These are phyloP conservation scores for Paracanthobrama guichenoti DNA, from an alignment of 2,113 vertebrate species.

Conservation along the genomic window DNA sequence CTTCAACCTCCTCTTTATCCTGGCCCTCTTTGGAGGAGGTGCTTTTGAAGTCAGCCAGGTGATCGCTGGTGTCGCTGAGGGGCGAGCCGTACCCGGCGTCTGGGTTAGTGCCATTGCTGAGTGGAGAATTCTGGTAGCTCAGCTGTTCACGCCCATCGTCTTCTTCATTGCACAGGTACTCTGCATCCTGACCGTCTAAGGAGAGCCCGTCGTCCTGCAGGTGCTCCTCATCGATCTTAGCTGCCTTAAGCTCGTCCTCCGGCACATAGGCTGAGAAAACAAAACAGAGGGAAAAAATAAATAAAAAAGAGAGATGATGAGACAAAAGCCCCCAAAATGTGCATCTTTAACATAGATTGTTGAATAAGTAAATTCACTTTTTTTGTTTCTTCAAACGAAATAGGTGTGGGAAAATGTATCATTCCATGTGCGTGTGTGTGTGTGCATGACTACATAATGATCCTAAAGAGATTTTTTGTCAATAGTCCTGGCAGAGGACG, in stretches of 20 bases:
- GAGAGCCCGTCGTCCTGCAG: constrained; percentile 88
- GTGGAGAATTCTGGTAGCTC: constrained; percentile 94
- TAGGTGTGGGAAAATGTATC: constrained; percentile 21
- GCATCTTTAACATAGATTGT: constrained; percentile 46
- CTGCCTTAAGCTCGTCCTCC: constrained; percentile 91
- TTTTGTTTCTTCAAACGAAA: constrained; percentile 21
- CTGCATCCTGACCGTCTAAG: constrained; percentile 86
- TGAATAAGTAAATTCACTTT: constrained; percentile 6
- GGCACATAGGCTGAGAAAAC: constrained; percentile 91
- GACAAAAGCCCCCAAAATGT: constrained; percentile 23
- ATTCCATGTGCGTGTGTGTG: constrained; percentile 42
- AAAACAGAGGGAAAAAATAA: constrained; percentile 53
- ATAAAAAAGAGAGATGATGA: constrained; percentile 46
- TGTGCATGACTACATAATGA: constrained; percentile 60
- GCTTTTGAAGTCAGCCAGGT: constrained; percentile 86
- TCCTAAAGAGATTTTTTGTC: constrained; percentile 66
- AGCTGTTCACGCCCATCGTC: constrained; percentile 84
- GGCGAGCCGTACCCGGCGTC: constrained; percentile 95
- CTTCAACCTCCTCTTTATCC: constrained; percentile 83
- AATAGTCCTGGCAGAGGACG: constrained; percentile 71
- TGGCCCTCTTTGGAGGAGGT: constrained; percentile 81
- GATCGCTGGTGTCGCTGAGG: constrained; percentile 93
- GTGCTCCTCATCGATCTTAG: constrained; percentile 84
- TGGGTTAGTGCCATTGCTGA: constrained; percentile 94
- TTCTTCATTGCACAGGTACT: constrained; percentile 89